Evolutionary conservation across 2,113 vertebrate genomes (phyloP).

Genomic region (Lepus americanus): DNA sequence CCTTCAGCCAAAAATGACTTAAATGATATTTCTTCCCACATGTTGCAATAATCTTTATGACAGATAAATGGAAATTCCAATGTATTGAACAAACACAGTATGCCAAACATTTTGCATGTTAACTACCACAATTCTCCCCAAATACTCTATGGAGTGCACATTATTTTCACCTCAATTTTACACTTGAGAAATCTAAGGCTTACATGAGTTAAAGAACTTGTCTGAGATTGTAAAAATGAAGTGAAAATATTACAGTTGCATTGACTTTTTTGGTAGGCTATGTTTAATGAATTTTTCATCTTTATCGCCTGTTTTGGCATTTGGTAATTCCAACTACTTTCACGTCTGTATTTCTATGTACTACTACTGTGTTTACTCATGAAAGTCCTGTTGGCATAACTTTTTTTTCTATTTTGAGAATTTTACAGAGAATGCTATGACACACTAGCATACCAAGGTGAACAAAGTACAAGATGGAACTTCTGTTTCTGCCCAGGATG

Average conservation of each 20-base stretch:
- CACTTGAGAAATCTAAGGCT: constrained; percentile 40
- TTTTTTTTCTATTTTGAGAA: background rate
- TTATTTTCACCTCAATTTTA: constrained; percentile 71
- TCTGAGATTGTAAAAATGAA: background rate
- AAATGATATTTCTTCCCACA: constrained; percentile 68
- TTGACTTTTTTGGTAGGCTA: constrained; percentile 29
- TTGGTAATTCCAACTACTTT: background rate
- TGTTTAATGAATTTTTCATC: background rate
- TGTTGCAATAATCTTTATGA: constrained; percentile 66
- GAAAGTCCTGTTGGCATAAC: background rate
- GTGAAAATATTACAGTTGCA: background rate
- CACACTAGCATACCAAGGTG: background rate
- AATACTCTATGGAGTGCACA: constrained; percentile 50
- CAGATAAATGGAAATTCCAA: constrained; percentile 66
- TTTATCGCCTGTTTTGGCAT: background rate
- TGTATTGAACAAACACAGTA: constrained; percentile 53
- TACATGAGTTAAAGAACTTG: constrained; percentile 60
- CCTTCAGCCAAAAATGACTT: constrained; percentile 65
- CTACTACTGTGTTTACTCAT: background rate
- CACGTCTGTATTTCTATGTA: background rate
- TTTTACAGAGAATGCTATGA: background rate
- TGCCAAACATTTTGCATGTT: constrained; percentile 51
- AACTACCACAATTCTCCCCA: constrained; percentile 33
- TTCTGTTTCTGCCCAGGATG: background rate
- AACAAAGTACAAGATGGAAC: background rate